A percentile compares a stretch with the other conserved stretches of the same genome.
phyloP scores from a whole-genome alignment of 53 echinoderm and acorn worm species.

The Henricia sp. region DNA sequence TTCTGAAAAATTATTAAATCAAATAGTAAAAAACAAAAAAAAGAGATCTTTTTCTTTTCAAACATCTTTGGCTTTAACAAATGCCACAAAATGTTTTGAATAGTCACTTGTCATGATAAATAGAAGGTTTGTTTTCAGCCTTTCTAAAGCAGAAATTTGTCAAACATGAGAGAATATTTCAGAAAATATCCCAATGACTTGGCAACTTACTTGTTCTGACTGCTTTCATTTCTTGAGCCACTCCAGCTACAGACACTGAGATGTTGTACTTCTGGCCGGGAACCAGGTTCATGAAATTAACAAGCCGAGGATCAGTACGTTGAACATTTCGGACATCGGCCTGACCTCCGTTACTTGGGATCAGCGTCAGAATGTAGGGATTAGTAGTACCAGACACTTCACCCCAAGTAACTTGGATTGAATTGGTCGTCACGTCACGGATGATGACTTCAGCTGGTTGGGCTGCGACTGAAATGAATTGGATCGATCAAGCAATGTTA shows the following conservation, averaged over 20 bases:
- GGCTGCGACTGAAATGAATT: constrained; percentile 28
- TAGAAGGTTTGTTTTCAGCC: too few species aligned
- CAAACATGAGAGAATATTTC: too few species aligned
- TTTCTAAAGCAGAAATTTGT: too few species aligned
- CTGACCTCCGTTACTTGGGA: not conserved
- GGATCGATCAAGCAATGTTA: too few species aligned
- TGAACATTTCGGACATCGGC: not conserved
- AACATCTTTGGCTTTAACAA: too few species aligned
- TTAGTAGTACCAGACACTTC: constrained; percentile 13
- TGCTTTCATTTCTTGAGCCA: not conserved
- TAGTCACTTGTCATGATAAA: too few species aligned
- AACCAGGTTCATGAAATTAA: constrained; percentile 4
- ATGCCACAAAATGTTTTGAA: too few species aligned
- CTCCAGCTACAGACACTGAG: constrained; percentile 23
- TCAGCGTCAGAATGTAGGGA: constrained; percentile 5
- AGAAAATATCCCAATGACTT: too few species aligned
- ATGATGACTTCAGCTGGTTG: constrained; percentile 50
- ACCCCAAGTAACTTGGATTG: constrained; percentile 55
- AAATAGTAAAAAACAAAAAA: too few species aligned
- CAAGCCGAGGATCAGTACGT: not conserved
- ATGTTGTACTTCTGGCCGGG: constrained; percentile 62
- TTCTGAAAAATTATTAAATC: too few species aligned
- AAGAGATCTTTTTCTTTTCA: too few species aligned
- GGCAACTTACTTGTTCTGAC: constrained; percentile 31
- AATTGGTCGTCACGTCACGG: constrained; percentile 3